Base-by-base conservation (phyloP, 2,797 vertebrate species). In the Macropodus opercularis region DNA sequence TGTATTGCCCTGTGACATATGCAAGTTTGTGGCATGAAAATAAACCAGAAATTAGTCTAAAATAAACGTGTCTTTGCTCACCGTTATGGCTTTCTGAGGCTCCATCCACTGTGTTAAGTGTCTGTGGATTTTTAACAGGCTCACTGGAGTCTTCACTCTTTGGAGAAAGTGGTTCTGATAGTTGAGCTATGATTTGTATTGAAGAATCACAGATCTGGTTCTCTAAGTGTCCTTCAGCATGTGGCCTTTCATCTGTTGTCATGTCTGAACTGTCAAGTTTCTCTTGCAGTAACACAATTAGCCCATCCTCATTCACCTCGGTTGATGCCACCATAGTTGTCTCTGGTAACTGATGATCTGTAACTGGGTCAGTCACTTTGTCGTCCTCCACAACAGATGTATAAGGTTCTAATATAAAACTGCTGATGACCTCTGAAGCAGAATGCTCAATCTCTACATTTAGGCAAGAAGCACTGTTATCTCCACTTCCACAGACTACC, bases 41-140 rank as follows among this genome's bases (percentile, higher is more conserved):
- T 62, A 79, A 73, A 81, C 34, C 49, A 36, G 34, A 64, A 52
- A 8, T 27, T 4, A 11, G 19, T 41, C 19, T 43, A 55, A 61
- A 62, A 75, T 64, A 75, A 80, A n/a, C n/a, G n/a, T n/a, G 22
- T 1, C 41, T 69, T 80, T 43, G 43, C 84, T 58, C 69, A 90
- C 88, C 88, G 36, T 21, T 15, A 34, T 24, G 23, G 44, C 29
- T 62, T 35, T 40, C 54, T 15, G 38, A 15, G 10, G 17, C 59
- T 75, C 63, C 83, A 13, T 78, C 80, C 56, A 54, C 42, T 10
- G 34, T 0, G 3, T 79, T 72, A 4, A 6, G 44, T 35, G 14
- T 29, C 24, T 53, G 9, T 19, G 50, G 23, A 40, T 10, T 29
- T 35, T 53, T 61, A 23, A 17, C 64, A 41, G 12, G 21, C 32